Evolutionary conservation across 2,797 vertebrate species (phyloP).

Genomic region (Halcyon chelicuti): DNA sequence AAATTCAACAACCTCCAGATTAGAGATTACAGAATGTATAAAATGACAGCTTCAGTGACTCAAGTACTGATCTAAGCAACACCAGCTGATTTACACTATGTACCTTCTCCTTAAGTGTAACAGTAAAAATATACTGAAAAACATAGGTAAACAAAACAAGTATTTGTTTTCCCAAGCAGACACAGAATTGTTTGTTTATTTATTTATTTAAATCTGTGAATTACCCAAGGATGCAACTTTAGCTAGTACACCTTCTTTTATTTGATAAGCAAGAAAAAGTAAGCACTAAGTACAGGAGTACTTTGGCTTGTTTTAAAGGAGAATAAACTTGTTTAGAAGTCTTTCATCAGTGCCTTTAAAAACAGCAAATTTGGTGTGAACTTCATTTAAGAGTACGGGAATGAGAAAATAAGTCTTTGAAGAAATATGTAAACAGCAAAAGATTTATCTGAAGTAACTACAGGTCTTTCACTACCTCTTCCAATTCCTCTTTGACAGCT

Average conservation of each 20-base stretch:
- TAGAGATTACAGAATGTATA: neutral
- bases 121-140: neutral
- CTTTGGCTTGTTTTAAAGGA: neutral
- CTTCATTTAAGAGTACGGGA: neutral
- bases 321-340: neutral
- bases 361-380: neutral
- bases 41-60: neutral
- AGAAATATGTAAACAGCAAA: neutral
- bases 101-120: neutral
- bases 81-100: neutral
- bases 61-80: neutral
- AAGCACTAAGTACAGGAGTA: neutral
- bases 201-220: neutral
- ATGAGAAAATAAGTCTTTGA: neutral
- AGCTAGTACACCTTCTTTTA: neutral
- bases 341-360: neutral
- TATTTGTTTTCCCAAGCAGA: neutral
- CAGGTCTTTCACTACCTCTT: neutral
- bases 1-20: neutral
- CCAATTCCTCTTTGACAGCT: neutral
- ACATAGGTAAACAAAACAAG: neutral
- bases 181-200: neutral
- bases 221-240: neutral
- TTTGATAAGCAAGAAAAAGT: neutral
- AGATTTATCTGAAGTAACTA: neutral